Percentiles rank a stretch among this genome's conserved stretches.
These are phyloP conservation scores for Nymphalis io DNA, from an alignment of 1,140 invertebrate species.

Conservation along the genomic window DNA sequence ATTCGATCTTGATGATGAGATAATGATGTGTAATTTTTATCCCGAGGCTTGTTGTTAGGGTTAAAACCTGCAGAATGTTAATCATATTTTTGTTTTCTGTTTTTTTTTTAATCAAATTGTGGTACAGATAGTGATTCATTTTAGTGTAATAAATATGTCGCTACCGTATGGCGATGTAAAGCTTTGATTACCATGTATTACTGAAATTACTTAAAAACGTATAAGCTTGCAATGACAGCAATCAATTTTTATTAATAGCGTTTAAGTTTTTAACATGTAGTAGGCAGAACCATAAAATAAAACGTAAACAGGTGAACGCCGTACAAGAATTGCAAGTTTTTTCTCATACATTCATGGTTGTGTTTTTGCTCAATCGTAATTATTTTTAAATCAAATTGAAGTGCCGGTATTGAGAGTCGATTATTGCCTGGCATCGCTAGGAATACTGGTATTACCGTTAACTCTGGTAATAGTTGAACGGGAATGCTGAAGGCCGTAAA, in stretches of 20 bases:
- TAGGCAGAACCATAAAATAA: constrained; percentile 14
- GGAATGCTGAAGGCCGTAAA: constrained; percentile 35
- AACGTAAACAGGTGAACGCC: constrained; percentile 17
- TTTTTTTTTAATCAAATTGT: no score
- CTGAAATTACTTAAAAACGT: neutral
- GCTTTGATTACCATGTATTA: no score
- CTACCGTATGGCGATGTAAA: no score
- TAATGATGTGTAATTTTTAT: constrained; percentile 19
- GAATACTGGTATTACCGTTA: constrained; percentile 26
- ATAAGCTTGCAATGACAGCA: constrained; percentile 2
- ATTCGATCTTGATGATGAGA: constrained; percentile 13
- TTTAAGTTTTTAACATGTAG: constrained; percentile 11
- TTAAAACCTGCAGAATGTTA: neutral
- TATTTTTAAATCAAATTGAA: constrained; percentile 25
- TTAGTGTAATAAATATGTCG: no score
- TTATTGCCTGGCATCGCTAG: constrained; percentile 17
- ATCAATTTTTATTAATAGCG: constrained; percentile 25
- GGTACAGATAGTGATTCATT: no score
- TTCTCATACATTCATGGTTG: constrained; percentile 15
- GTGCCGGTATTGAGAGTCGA: constrained; percentile 12
- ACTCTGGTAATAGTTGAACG: constrained; percentile 20
- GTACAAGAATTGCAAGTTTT: constrained; percentile 15
- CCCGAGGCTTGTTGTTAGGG: neutral
- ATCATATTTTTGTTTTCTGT: no score
- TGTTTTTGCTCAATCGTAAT: constrained; percentile 27